phyloP scores from a whole-genome alignment of 2,888 invertebrate species.

The Amblyjoppa proteus region DNA sequence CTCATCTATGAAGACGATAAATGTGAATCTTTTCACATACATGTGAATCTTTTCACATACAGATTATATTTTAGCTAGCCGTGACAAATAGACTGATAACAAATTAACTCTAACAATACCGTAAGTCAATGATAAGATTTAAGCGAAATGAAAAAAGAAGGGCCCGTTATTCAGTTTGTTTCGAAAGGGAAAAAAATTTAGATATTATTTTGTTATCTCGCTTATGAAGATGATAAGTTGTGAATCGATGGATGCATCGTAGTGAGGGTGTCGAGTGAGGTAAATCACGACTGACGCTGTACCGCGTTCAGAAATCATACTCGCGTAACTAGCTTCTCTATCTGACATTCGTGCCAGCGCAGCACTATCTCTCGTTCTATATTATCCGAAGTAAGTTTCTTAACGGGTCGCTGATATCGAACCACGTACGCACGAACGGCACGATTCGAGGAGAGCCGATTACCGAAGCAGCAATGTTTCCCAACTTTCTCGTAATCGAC shows the following conservation, averaged over 20 bases:
- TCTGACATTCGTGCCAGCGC: too few relatives aligned
- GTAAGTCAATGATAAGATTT: background rate
- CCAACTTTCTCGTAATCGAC: too few relatives aligned
- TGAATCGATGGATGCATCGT: background rate
- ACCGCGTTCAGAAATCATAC: background rate
- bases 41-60: too few relatives aligned
- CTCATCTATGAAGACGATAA: background rate
- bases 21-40: background rate
- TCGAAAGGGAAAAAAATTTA: background rate
- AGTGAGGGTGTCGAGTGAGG: background rate
- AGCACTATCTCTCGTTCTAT: too few relatives aligned
- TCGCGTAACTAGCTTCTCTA: too few relatives aligned
- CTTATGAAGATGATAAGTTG: background rate
- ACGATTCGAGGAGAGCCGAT: slow-evolving; percentile 16
- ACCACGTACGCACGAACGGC: background rate
- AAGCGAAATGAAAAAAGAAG: background rate
- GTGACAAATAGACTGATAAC: too few relatives aligned
- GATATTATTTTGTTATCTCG: background rate
- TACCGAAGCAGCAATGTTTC: too few relatives aligned
- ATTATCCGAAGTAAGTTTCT: too few relatives aligned
- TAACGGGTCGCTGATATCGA: background rate
- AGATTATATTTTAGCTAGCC: too few relatives aligned
- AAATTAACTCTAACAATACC: too few relatives aligned
- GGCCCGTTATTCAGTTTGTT: background rate
- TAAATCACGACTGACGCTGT: background rate